Base-by-base conservation (phyloP, 2,888 invertebrate species). In the Molanna angustata region DNA sequence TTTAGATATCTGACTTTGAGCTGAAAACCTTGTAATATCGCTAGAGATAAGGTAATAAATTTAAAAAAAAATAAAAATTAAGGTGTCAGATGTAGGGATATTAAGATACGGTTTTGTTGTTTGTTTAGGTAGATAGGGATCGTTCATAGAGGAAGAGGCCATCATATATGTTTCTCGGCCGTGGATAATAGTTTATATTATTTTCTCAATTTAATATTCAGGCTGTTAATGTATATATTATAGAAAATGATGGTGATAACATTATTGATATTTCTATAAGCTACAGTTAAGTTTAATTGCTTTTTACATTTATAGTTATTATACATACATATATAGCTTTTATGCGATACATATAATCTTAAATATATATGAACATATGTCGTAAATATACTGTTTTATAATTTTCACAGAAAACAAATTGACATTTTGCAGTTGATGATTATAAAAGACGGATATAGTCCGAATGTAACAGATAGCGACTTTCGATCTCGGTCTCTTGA, bases 101-200 rank as follows among this genome's bases (percentile, higher is more conserved):
- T 44, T 18, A 45, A 9, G 14, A 21, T 40, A 7, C 7, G 22
- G 4, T 39, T 50, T 50, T 42, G 46, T 52, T 40, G 41, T 40
- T 40, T 31, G 27, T 13, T 40, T 40, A 22, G 18, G 14, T 47
- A 31, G 48, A 16, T 18, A 40, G 48, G 9, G 14, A 31, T 41
- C 31, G 48, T 35, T 21, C 31, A 18, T 39, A 48, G 50, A 45
- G 16, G 67, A 64, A 64, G 65, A 66, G 76, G 76, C 76, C 76
- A 72, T 69, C 69, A 68, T 72, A 76, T 77, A 76, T 77, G 76
- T 77, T 76, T 57, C 75, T 73, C 71, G 76, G 76, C 73, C 75
- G 70, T 70, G 69, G 51, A 70, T 70, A 67, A 67, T 71, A 71
- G 69, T 69, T 69, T 70, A 69, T 70, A 71, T 69, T 69, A 53